Evolutionary conservation across 2,113 vertebrate species (phyloP), one percentile per base, ranked within the genome.

Genomic region (Ammodytes dubius): DNA sequence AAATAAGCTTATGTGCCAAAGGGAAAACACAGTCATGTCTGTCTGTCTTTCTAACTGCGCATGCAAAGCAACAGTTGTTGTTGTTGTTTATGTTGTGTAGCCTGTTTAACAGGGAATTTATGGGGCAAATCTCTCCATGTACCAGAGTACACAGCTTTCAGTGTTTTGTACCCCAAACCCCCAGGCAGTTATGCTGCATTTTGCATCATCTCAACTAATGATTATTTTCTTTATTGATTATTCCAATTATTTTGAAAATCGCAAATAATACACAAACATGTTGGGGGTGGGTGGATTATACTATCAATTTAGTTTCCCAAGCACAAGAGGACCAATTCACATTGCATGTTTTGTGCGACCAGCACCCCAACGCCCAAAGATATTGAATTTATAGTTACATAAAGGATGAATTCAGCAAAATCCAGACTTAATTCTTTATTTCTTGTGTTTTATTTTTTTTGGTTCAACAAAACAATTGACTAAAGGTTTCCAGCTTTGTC

Each of bases 1-100:
- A 87, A 74, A 87, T 81, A 82, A 85, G 86, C 59, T 79, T 90
- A 74, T 85, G 82, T 86, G 60, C 73, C 76, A 65, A 74, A 81
- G 61, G 27, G 59, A 79, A 87, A 84, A 88, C 82, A 83, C 74
- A 79, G 66, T 27, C 27, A 27, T 27, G 3, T 60, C 50, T 46
- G 77, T 84, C 84, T 89, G 67, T 88, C 71, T 84, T 54, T 79
- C 75, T 74, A 47, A 65, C 76, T 70, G 59, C 70, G 81, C 77
- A 86, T 85, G 78, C 69, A 77, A 81, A 85, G 85, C 81, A 84
- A 70, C 74, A 71, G 67, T 72, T 74, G 75, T 65, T 87, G 88
- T 60, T 56, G 84, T 85, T 88, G 75, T 76, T 82, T 56, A 45
- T 76, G 42, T 63, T 57, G 74, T 82, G 27, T 47, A 73, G 66